Conservation (phyloP, 1,140 invertebrate species). For the Bombus terrestris region DNA sequence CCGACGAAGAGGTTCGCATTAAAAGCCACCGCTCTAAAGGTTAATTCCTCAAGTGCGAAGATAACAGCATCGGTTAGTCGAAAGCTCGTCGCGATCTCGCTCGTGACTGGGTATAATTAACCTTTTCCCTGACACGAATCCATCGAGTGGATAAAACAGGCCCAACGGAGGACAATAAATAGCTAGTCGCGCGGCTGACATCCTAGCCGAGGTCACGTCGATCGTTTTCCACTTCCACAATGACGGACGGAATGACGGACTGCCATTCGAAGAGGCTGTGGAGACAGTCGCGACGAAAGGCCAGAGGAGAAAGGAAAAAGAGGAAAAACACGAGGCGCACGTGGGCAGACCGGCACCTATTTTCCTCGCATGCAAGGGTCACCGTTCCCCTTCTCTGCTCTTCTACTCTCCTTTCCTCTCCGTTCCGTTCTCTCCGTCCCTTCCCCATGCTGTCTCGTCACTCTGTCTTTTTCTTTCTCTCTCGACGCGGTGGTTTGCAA, state of each 20-base stretch:
- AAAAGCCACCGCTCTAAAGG: slow-evolving; percentile 4
- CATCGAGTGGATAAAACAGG: slow-evolving; percentile 39
- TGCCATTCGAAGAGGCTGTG: not conserved
- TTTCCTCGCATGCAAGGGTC: slow-evolving; percentile 59
- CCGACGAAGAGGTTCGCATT: too few relatives aligned
- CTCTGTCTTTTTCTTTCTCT: not conserved
- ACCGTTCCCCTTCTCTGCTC: slow-evolving; percentile 32
- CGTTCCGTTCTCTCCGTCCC: not conserved
- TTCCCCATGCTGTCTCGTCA: not conserved
- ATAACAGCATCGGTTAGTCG: not conserved
- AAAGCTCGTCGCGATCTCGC: slow-evolving; percentile 23
- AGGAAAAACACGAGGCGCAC: slow-evolving; percentile 51
- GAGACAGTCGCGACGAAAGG: slow-evolving; percentile 31
- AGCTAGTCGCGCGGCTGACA: slow-evolving; percentile 7
- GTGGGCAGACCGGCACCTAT: slow-evolving; percentile 49
- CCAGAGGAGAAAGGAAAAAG: slow-evolving; percentile 39
- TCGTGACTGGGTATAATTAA: slow-evolving; percentile 46
- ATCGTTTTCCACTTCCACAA: slow-evolving; percentile 32
- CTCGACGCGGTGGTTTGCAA: slow-evolving; percentile 13
- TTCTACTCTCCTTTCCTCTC: not conserved
- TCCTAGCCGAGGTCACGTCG: slow-evolving; percentile 43
- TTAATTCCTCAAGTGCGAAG: slow-evolving; percentile 29
- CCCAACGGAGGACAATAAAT: slow-evolving; percentile 39
- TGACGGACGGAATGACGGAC: slow-evolving; percentile 20
- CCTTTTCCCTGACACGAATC: slow-evolving; percentile 56